Conservation (phyloP, 2,113 vertebrate genomes). For the Pterocles gutturalis region DNA sequence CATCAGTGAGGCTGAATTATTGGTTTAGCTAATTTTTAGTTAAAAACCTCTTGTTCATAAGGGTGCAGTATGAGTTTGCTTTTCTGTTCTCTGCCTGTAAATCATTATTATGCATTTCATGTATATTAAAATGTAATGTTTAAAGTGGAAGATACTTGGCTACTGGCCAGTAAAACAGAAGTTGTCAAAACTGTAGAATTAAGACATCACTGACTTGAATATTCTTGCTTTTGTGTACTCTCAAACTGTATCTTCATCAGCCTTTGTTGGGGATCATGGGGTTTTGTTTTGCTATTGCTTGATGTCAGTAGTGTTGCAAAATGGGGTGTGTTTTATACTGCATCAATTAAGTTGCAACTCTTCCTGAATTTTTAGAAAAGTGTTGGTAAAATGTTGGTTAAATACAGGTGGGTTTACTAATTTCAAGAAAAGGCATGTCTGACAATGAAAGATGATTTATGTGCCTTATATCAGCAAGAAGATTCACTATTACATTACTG, state of each 20-base stretch:
- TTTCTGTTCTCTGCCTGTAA: not conserved
- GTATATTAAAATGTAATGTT: not conserved
- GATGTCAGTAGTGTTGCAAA: not conserved
- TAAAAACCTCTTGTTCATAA: fast-evolving
- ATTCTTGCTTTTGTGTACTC: not conserved
- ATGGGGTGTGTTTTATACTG: not conserved
- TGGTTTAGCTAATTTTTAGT: not conserved
- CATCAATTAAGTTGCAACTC: not conserved
- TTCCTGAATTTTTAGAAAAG: not conserved
- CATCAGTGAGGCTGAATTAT: not conserved
- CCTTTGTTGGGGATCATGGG: not conserved
- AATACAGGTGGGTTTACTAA: not conserved
- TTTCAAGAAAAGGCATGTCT: not conserved
- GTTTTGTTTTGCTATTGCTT: not conserved
- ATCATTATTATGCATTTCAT: not conserved
- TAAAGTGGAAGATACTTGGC: not conserved
- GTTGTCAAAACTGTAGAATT: not conserved
- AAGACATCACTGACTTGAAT: not conserved
- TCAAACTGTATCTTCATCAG: not conserved
- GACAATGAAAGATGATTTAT: not conserved
- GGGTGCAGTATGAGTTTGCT: not conserved
- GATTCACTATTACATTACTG: not conserved
- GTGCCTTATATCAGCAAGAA: not conserved
- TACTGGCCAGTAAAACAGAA: not conserved
- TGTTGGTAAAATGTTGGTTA: not conserved